Conservation (phyloP, 2,797 vertebrate genomes). For the Mustela erminea region DNA sequence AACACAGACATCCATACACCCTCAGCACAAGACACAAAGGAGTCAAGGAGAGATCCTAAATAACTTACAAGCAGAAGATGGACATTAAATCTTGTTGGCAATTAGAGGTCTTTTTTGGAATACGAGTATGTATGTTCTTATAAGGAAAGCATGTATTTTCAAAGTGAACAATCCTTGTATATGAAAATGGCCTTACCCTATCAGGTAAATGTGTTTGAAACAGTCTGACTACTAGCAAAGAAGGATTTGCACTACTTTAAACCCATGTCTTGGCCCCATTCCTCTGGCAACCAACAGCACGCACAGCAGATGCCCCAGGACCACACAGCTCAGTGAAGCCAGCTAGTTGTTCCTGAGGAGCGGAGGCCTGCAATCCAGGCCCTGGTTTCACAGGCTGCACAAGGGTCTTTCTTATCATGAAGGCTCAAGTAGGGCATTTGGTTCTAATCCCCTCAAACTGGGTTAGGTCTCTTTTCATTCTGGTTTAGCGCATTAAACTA, state of each 20-base stretch:
- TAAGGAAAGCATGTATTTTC: not conserved
- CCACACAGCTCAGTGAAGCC: not conserved
- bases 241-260: not conserved
- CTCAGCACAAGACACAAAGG: not conserved
- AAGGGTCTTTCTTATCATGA: not conserved
- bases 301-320: not conserved
- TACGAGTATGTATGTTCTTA: not conserved
- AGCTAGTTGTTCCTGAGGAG: not conserved
- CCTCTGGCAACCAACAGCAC: not conserved
- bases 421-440: not conserved
- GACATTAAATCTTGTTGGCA: not conserved
- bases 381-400: not conserved
- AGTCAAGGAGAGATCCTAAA: slow-evolving; percentile 21
- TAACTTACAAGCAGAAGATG: slow-evolving; percentile 38
- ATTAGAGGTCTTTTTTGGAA: not conserved
- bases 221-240: not conserved
- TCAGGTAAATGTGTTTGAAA: not conserved
- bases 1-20: not conserved
- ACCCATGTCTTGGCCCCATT: not conserved
- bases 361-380: not conserved
- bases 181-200: not conserved
- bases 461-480: slow-evolving; percentile 21
- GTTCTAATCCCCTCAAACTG: slow-evolving; percentile 24
- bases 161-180: not conserved
- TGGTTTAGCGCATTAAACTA: not conserved